A percentile compares a stretch with the other conserved stretches of the same genome.
phyloP scores from a whole-genome alignment of 1,140 invertebrate genomes.

The Monomorium pharaonis region DNA sequence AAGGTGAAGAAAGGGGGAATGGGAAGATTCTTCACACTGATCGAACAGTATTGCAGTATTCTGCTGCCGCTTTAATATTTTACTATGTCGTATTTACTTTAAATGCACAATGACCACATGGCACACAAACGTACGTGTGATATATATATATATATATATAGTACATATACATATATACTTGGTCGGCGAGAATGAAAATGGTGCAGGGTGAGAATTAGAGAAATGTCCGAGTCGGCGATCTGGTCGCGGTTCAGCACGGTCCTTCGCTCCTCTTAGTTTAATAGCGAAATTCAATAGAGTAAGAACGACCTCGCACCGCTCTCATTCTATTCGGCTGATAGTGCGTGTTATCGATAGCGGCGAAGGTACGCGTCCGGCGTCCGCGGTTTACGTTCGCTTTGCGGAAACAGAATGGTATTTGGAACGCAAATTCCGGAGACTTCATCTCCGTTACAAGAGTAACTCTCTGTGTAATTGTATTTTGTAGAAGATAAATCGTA shows the following conservation, averaged over 20 bases:
- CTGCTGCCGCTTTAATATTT: constrained; percentile 76
- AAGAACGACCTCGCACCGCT: neutral
- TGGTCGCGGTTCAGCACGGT: no score
- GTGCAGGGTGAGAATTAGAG: neutral
- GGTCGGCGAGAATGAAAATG: constrained; percentile 34
- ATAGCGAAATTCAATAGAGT: neutral
- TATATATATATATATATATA: constrained; percentile 39
- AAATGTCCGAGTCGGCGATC: neutral
- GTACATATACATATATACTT: constrained; percentile 55
- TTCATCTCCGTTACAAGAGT: neutral
- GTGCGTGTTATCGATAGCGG: constrained; percentile 33
- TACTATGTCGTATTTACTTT: constrained; percentile 74
- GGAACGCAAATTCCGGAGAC: neutral
- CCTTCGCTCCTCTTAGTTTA: constrained; percentile 5
- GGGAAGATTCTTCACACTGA: constrained; percentile 68
- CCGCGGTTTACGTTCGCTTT: constrained; percentile 16
- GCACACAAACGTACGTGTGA: constrained; percentile 47
- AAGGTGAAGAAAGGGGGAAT: constrained; percentile 32
- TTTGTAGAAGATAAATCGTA: constrained; percentile 33
- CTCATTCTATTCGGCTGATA: constrained; percentile 29
- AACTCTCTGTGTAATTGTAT: neutral
- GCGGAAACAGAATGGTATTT: constrained; percentile 12
- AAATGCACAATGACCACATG: constrained; percentile 77
- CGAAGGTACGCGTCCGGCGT: neutral
- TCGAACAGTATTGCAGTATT: constrained; percentile 74